These are phyloP conservation scores for Rhincodon typus DNA, from an alignment of 2,797 vertebrate species.

Conservation along the genomic window DNA sequence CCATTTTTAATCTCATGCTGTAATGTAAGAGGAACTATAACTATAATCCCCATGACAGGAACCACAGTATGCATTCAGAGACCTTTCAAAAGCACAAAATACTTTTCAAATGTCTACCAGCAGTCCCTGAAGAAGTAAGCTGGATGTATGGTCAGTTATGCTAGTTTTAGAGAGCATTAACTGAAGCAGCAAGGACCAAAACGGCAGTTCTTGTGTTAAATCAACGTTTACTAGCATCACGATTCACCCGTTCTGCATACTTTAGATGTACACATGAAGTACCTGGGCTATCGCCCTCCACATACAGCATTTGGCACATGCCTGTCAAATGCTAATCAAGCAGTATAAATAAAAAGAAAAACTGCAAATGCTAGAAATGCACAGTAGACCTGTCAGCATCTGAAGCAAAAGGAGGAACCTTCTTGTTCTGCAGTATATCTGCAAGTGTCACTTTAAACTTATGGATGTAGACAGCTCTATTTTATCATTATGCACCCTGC, in stretches of 20 bases:
- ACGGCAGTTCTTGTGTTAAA: not conserved
- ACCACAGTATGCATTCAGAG: not conserved
- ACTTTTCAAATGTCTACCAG: not conserved
- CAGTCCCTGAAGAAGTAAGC: not conserved
- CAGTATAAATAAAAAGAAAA: not conserved
- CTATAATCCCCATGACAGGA: not conserved
- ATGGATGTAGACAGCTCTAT: not conserved
- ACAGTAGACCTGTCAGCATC: too few species aligned
- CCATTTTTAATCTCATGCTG: not conserved
- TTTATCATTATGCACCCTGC: not conserved
- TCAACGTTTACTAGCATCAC: not conserved
- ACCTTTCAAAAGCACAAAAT: not conserved
- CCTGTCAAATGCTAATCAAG: too few species aligned
- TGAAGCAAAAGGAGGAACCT: too few species aligned
- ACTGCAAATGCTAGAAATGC: not conserved
- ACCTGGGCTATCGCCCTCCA: not conserved
- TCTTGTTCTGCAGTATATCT: not conserved
- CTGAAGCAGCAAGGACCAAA: not conserved
- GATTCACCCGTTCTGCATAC: not conserved
- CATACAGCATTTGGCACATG: not conserved
- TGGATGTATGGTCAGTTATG: not conserved
- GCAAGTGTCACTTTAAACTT: not conserved
- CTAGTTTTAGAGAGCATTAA: not conserved
- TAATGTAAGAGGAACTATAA: not conserved
- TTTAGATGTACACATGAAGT: not conserved